phyloP scores from a whole-genome alignment of 2,888 invertebrate species.

The Tetropium fuscum region DNA sequence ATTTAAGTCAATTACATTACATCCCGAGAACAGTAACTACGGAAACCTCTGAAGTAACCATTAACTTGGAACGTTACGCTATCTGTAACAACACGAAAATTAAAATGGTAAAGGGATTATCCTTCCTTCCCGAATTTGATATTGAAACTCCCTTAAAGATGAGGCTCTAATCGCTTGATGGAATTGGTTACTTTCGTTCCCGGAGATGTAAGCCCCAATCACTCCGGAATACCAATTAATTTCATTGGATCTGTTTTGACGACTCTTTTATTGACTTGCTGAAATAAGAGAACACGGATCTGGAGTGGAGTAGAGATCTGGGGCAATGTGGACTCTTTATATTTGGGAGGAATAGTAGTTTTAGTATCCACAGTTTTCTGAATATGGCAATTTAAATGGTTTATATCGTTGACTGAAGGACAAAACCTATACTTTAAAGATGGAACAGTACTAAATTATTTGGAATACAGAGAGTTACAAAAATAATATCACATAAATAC shows the following conservation, averaged over 20 bases:
- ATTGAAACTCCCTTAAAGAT: conserved; percentile 1
- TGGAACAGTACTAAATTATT: too few species aligned
- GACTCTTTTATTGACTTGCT: conserved; percentile 8
- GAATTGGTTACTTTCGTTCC: conserved; percentile 11
- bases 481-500: too few species aligned
- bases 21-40: not conserved
- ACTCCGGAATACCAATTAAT: conserved; percentile 4
- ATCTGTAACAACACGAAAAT: conserved; percentile 9
- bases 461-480: too few species aligned
- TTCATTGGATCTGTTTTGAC: conserved; percentile 5
- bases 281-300: not conserved
- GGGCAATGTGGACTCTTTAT: too few species aligned
- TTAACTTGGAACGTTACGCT: conserved; percentile 2
- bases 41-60: not conserved
- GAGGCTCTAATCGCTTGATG: conserved; percentile 4
- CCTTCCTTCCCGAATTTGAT: conserved; percentile 7
- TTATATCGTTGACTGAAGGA: too few species aligned
- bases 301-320: not conserved
- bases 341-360: too few species aligned
- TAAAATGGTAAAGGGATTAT: conserved; percentile 15
- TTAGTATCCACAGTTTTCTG: too few species aligned
- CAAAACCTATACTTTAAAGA: too few species aligned
- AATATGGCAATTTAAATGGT: too few species aligned
- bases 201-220: not conserved
- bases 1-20: too few species aligned